Evolutionary conservation across 2,113 vertebrate genomes (phyloP).

Genomic region (Neogale vison): DNA sequence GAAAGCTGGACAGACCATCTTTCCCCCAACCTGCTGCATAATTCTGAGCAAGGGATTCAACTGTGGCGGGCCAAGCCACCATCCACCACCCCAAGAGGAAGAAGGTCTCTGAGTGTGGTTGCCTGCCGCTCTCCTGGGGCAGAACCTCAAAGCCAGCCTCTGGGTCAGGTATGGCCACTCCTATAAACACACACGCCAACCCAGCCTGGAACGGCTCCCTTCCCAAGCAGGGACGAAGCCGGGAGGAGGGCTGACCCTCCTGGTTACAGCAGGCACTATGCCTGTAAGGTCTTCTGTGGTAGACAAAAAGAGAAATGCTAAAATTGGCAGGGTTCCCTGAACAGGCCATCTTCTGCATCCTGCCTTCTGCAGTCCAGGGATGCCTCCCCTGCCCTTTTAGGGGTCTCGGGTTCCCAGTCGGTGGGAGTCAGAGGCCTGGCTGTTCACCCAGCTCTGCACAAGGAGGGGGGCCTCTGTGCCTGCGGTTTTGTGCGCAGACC

Average conservation of each 20-base stretch:
- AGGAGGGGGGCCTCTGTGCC: background rate
- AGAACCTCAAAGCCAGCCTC: background rate
- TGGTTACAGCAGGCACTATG: background rate
- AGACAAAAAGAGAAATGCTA: background rate
- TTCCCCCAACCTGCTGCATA: background rate
- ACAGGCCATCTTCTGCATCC: background rate
- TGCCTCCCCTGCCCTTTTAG: background rate
- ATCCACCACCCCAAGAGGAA: background rate
- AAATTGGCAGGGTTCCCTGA: background rate
- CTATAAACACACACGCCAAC: background rate
- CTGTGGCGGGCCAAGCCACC: rapidly evolving
- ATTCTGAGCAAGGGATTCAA: background rate
- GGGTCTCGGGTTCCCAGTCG: background rate
- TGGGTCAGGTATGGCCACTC: background rate
- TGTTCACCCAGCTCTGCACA: background rate
- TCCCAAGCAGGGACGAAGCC: background rate
- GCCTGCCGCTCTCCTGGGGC: background rate
- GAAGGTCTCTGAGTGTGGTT: background rate
- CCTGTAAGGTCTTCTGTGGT: background rate
- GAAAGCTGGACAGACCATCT: too few species aligned
- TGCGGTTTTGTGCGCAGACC: too few species aligned
- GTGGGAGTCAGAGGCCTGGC: background rate
- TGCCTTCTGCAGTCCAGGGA: background rate
- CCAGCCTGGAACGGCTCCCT: background rate
- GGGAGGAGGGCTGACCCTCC: background rate